Conservation (phyloP, 2,888 invertebrate species). For the Cantharis rufa region DNA sequence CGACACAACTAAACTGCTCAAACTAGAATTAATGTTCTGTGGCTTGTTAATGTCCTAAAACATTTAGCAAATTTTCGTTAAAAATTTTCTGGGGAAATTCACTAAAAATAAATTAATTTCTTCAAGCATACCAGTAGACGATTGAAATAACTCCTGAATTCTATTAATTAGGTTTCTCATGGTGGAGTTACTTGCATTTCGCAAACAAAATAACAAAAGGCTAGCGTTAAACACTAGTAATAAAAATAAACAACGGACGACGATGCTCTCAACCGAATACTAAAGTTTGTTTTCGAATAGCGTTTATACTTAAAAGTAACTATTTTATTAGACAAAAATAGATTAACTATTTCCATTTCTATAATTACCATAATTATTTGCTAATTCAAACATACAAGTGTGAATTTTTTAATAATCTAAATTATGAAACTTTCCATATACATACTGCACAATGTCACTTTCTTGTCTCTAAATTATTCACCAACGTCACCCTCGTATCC, state of each 20-base stretch:
- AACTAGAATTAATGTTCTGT: slow-evolving; percentile 12
- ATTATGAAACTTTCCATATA: neutral
- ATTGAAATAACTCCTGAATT: neutral
- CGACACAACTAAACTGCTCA: slow-evolving; percentile 20
- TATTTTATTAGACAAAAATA: neutral
- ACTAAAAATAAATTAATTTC: neutral
- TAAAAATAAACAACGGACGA: neutral
- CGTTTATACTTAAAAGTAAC: neutral
- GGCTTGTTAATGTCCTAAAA: slow-evolving; percentile 1
- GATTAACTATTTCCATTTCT: neutral
- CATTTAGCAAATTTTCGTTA: neutral
- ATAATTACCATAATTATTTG: neutral
- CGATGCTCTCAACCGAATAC: neutral
- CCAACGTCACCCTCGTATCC: neutral
- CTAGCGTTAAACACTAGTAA: neutral
- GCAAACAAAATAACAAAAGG: neutral
- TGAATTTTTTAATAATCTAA: neutral
- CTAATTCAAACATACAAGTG: neutral
- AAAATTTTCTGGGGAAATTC: neutral
- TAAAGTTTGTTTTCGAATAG: neutral
- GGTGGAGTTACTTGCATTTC: neutral
- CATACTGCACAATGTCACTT: neutral
- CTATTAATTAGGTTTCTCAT: neutral
- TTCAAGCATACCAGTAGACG: neutral
- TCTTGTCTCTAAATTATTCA: neutral